A percentile compares a stretch with the other conserved stretches of the same genome.
These are phyloP conservation scores for Colistium nudipinnis DNA, from an alignment of 2,113 vertebrate species.

Conservation along the genomic window DNA sequence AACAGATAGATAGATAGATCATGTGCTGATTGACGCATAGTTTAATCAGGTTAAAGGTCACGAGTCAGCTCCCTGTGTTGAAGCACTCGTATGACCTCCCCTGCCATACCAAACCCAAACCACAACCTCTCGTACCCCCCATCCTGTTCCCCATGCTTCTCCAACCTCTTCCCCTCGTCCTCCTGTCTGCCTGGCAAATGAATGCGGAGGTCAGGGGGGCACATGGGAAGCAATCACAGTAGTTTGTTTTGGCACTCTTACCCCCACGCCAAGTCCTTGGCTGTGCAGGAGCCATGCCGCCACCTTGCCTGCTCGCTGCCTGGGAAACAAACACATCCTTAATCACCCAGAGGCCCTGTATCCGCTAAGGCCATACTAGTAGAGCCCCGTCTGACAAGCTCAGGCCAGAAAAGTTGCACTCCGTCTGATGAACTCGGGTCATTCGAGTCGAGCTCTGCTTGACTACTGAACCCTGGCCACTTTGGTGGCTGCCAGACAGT, in stretches of 20 bases:
- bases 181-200: constrained; percentile 68
- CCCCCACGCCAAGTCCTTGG: constrained; percentile 67
- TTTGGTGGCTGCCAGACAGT: constrained; percentile 66
- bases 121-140: constrained; percentile 37
- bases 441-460: constrained; percentile 69
- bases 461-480: constrained; percentile 69
- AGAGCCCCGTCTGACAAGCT: constrained; percentile 64
- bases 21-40: not conserved
- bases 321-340: constrained; percentile 80
- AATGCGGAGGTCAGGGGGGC: constrained; percentile 77
- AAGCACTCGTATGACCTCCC: constrained; percentile 64
- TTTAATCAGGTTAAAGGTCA: constrained; percentile 38
- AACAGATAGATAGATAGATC: constrained; percentile 32
- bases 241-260: constrained; percentile 79
- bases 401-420: constrained; percentile 61
- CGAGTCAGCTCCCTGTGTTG: constrained; percentile 23
- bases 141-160: constrained; percentile 7
- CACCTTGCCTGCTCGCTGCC: constrained; percentile 76
- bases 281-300: constrained; percentile 72
- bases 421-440: constrained; percentile 68
- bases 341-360: constrained; percentile 69
- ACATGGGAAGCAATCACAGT: constrained; percentile 78
- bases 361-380: constrained; percentile 75
- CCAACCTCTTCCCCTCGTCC: constrained; percentile 36
- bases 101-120: constrained; percentile 42